Base-by-base conservation (phyloP, 2,113 vertebrate genomes). In the Chloebia gouldiae region DNA sequence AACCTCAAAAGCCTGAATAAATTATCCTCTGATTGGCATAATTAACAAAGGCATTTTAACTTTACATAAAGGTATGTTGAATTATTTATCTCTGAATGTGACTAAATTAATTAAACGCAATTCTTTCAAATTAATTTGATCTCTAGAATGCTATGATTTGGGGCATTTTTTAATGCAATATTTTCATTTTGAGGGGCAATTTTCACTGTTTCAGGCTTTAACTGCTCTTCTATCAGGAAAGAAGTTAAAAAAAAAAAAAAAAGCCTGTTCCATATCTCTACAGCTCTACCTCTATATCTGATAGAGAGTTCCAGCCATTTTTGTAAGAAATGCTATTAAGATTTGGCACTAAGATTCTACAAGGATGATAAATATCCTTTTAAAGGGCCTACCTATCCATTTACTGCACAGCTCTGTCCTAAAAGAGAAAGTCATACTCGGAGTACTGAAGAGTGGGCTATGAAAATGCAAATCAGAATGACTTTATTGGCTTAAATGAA, bases 311-410 rank as follows among this genome's bases (percentile, higher is more conserved):
- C 96, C 76, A 97, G 95, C 69, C 93, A 94, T 95, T 97, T 96
- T 96, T 97, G 73, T 94, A 96, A 96, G 96, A 97, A 96, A 98
- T 86, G 88, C 96, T 97, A 96, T 98, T 98, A 97, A 97, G 96
- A 97, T 97, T 95, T 94, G 86, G 93, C 96, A 97, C 81, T 77
- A 91, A 96, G 96, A 97, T 97, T 97, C 95, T 96, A 97, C 96
- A 93, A 95, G 87, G 92, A 87, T 97, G 97, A 98, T 95, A 97
- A 97, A 98, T 96, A 95, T n/a, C 92, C 92, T 87, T 97, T 96
- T 96, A 97, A 96, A 96, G 57, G 85, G 69, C 49, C 88, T 93
- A 85, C 66, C 63, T 86, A 95, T 90, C 90, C 93, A 96, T 91
- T 96, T 95, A 93, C 50, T 33, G 33, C 95, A 73, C 80, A 95